Evolutionary conservation across 2,888 invertebrate genomes (phyloP), one percentile per base, ranked within the genome.

Genomic region (Atethmia centrago): DNA sequence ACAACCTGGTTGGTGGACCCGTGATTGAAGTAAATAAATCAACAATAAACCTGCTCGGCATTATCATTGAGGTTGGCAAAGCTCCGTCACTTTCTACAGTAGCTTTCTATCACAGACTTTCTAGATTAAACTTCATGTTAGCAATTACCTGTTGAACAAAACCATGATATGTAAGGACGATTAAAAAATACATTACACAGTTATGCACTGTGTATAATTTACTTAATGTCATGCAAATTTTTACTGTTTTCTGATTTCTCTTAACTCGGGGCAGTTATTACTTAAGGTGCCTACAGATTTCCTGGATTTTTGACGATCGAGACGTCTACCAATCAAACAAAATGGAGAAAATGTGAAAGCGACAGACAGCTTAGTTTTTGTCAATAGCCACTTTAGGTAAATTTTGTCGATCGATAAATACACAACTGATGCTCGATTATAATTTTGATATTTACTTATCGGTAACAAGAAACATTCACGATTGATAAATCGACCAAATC

Each of bases 31-130:
- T 68, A 72, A 69, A 78, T 58, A n/a, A 62, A 71, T 66, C 70
- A 76, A 74, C 74, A 78, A 74, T 74, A 71, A 85, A 83, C 80
- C 68, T 53, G 74, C 74, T 74, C 42, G n/a, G 12, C 68, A 75
- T 80, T 82, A 80, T 81, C 73, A 81, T 75, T 71, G 45, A 70
- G 36, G 64, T 67, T 62, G 36, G 70, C 49, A 71, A 74, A 75
- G 71, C 71, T 71, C 25, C 58, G 31, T 66, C 31, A 59, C 78
- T 86, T 81, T 84, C 84, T 84, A 84, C 49, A 49, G 47, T 55
- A 71, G 77, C 80, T 77, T 66, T 68, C 78, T 77, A 55, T 63
- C 63, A 16, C 61, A 53, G 19, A 70, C 74, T 86, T 84, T 85
- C 78, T 80, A 77, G 64, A 71, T 78, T 36, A 67, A 77, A 71